Conservation (phyloP, 1,140 invertebrate genomes). For the Zaprionus lachaisei region DNA sequence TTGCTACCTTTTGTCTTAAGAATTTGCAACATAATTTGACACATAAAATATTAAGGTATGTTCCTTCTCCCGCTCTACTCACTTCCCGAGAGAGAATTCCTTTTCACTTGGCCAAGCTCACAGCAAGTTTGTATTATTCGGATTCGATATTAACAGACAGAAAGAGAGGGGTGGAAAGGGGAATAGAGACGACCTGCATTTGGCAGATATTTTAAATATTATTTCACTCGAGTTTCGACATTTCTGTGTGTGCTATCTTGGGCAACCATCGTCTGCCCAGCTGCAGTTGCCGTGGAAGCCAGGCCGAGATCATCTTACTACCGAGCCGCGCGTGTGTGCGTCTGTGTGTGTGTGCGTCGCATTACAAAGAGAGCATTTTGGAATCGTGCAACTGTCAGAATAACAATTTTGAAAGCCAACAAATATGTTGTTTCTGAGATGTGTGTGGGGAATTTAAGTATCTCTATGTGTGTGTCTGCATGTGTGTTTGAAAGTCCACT, state of each 20-base stretch:
- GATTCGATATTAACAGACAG: slow-evolving; percentile 21
- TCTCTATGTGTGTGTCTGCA: slow-evolving; percentile 14
- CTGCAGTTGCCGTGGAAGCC: slow-evolving; percentile 6
- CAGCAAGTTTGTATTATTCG: slow-evolving; percentile 15
- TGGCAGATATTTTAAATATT: slow-evolving; percentile 50
- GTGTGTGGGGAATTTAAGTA: neutral
- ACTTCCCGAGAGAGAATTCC: neutral
- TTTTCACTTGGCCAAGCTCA: neutral
- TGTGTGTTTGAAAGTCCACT: neutral
- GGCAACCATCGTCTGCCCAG: slow-evolving; percentile 43
- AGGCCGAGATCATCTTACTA: neutral
- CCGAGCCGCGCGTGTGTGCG: neutral
- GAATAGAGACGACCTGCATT: neutral
- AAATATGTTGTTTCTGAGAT: slow-evolving; percentile 54
- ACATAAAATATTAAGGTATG: slow-evolving; percentile 5
- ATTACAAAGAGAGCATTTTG: slow-evolving; percentile 23
- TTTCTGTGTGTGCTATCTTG: slow-evolving; percentile 47
- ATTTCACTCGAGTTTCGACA: slow-evolving; percentile 50
- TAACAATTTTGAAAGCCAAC: slow-evolving; percentile 70
- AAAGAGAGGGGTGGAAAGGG: neutral
- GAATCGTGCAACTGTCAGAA: slow-evolving; percentile 60
- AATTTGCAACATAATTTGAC: slow-evolving; percentile 6
- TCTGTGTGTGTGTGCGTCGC: slow-evolving; percentile 6
- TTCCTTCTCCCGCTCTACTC: neutral
- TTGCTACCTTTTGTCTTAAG: neutral